These are phyloP conservation scores for Listronotus oregonensis DNA, from an alignment of 1,140 invertebrate species.

Conservation along the genomic window DNA sequence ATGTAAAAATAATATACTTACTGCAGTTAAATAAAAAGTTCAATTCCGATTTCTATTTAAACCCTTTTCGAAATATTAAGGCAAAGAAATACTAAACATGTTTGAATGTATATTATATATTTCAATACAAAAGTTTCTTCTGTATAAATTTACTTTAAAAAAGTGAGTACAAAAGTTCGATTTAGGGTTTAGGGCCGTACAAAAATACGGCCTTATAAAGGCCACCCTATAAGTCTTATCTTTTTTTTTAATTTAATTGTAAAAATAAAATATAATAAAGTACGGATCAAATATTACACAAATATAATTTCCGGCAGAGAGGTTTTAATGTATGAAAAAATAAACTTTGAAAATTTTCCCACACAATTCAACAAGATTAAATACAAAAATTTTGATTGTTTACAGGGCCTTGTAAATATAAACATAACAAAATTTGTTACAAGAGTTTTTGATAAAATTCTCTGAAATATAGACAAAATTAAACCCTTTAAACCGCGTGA, in stretches of 20 bases:
- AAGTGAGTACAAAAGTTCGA: slow-evolving; percentile 47
- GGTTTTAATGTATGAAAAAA: too few species aligned
- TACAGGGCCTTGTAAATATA: not conserved
- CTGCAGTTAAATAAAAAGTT: too few species aligned
- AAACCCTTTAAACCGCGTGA: too few species aligned
- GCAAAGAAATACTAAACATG: too few species aligned
- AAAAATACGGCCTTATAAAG: slow-evolving; percentile 48
- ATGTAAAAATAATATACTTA: too few species aligned
- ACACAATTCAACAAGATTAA: not conserved
- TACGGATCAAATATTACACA: slow-evolving; percentile 36
- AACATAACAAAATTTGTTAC: not conserved
- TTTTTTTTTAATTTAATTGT: slow-evolving; percentile 43
- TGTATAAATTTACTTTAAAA: slow-evolving; percentile 49
- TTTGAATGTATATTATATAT: slow-evolving; percentile 46
- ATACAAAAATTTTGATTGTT: too few species aligned
- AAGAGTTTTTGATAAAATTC: too few species aligned
- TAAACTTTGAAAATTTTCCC: slow-evolving; percentile 9
- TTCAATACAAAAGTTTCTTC: slow-evolving; percentile 51
- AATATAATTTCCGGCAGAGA: slow-evolving; percentile 11
- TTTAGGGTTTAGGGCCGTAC: slow-evolving; percentile 43
- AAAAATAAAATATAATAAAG: slow-evolving; percentile 33
- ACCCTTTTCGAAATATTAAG: too few species aligned
- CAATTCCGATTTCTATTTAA: too few species aligned
- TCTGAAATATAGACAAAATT: too few species aligned
- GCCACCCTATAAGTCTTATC: slow-evolving; percentile 53